Conservation (phyloP, 2,113 vertebrate genomes). For the Vulpes vulpes region DNA sequence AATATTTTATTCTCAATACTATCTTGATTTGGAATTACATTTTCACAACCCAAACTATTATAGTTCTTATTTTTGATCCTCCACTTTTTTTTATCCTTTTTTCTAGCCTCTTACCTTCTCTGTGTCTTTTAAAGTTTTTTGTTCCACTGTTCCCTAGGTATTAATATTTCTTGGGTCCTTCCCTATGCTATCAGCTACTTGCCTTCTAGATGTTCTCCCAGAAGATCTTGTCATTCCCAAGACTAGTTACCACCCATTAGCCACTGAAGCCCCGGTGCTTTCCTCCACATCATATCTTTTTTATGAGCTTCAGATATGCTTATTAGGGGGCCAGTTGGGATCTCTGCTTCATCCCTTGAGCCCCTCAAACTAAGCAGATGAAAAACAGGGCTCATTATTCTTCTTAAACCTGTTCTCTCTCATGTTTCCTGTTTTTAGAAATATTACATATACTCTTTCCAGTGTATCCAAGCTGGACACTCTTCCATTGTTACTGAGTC, state of each 20-base stretch:
- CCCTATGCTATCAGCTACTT: neutral
- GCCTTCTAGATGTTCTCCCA: neutral
- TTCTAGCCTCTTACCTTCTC: neutral
- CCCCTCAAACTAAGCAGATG: neutral
- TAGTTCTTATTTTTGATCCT: neutral
- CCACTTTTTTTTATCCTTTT: neutral
- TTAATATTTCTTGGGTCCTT: neutral
- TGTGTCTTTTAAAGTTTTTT: neutral
- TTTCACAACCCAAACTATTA: neutral
- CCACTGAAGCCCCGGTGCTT: neutral
- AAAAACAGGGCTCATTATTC: neutral
- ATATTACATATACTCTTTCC: neutral
- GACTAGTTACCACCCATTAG: neutral
- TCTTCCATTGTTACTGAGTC: too few relatives aligned
- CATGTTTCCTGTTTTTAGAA: neutral
- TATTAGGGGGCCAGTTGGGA: neutral
- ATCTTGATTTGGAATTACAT: neutral
- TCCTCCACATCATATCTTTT: neutral
- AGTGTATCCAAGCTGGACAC: neutral
- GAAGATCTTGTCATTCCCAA: neutral
- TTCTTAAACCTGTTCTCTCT: neutral
- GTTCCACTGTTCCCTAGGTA: too few relatives aligned
- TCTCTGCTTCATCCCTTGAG: neutral
- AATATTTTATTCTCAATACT: neutral
- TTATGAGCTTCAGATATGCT: neutral